These are phyloP conservation scores for Mythimna pallens DNA, from an alignment of 2,888 invertebrate genomes.

Conservation along the genomic window DNA sequence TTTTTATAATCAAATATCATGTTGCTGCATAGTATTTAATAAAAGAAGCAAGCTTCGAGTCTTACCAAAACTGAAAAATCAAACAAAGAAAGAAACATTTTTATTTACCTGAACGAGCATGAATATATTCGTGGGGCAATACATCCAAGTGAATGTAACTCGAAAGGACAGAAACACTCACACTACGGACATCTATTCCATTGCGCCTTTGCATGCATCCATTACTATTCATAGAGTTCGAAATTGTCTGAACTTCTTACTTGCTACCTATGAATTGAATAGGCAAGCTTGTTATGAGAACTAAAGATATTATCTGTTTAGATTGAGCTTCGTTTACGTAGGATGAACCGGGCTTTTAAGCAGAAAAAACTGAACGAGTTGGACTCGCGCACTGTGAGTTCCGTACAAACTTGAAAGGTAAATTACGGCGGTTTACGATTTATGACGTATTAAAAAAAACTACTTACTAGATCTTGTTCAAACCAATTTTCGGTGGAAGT, in stretches of 20 bases:
- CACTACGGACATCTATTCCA: conserved; percentile 54
- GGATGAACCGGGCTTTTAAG: not conserved
- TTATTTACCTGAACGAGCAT: conserved; percentile 4
- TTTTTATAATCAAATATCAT: not conserved
- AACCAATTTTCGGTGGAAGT: too few relatives aligned
- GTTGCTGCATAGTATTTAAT: not conserved
- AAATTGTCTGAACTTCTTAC: conserved; percentile 69
- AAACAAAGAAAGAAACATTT: conserved; percentile 12
- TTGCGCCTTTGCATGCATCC: conserved; percentile 64
- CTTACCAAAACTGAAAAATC: conserved; percentile 1
- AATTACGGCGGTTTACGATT: too few relatives aligned
- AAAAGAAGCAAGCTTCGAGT: not conserved
- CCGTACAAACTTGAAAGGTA: too few relatives aligned
- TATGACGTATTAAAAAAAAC: too few relatives aligned
- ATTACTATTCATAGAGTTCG: conserved; percentile 71
- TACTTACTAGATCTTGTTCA: too few relatives aligned
- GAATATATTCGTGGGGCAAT: conserved; percentile 13
- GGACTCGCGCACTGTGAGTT: too few relatives aligned
- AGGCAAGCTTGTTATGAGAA: conserved; percentile 18
- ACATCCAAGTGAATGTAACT: conserved; percentile 31
- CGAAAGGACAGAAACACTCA: conserved; percentile 42
- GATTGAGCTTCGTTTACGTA: conserved; percentile 29
- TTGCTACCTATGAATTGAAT: conserved; percentile 67
- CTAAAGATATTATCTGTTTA: conserved; percentile 26
- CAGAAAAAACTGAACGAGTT: not conserved